These are phyloP conservation scores for Pogonocichla stellata DNA, from an alignment of 2,113 vertebrate species.

Conservation along the genomic window DNA sequence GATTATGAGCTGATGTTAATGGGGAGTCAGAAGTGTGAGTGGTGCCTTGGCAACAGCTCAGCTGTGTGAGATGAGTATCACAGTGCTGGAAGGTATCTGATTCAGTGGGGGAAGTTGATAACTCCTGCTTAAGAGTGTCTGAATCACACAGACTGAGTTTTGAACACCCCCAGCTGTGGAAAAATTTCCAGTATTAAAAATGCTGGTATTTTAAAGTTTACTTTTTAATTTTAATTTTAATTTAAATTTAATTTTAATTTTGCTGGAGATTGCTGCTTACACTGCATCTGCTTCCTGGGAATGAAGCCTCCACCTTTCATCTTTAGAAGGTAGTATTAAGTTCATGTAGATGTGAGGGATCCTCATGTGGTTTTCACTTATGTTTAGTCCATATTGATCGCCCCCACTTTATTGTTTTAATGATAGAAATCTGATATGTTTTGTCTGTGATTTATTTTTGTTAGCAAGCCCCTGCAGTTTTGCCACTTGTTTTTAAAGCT, in stretches of 20 bases:
- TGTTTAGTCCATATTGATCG: neutral
- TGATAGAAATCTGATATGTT: neutral
- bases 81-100: neutral
- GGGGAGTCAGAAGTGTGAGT: neutral
- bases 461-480: neutral
- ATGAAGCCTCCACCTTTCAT: neutral
- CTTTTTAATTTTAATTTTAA: no score
- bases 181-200: neutral
- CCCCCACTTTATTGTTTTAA: neutral
- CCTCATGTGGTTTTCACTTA: neutral
- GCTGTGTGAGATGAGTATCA: neutral
- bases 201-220: no score
- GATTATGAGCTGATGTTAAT: neutral
- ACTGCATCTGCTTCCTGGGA: neutral
- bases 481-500: neutral
- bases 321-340: neutral
- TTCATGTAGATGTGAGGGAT: neutral
- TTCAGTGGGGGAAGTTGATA: neutral
- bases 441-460: neutral
- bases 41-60: neutral
- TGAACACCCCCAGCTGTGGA: neutral
- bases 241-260: no score
- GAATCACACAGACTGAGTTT: neutral
- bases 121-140: neutral
- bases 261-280: neutral